These are phyloP conservation scores for Ceuthmochares aereus DNA, from an alignment of 2,113 vertebrate genomes.

Conservation along the genomic window DNA sequence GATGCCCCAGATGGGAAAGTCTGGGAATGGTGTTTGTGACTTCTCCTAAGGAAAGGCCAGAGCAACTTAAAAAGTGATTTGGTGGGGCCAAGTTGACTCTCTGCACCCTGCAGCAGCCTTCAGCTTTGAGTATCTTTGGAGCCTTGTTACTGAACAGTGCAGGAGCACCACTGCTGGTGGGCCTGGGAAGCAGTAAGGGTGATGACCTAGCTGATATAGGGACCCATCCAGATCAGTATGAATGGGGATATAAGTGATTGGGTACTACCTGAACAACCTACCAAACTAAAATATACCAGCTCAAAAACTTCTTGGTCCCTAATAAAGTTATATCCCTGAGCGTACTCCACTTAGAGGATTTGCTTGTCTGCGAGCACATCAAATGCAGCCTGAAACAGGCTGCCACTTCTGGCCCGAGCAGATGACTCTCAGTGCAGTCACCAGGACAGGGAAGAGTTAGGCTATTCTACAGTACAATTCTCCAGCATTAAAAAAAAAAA, in stretches of 20 bases:
- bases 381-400: background rate
- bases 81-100: background rate
- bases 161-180: fast-evolving
- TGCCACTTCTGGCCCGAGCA: background rate
- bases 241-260: background rate
- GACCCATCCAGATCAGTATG: background rate
- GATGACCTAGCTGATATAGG: background rate
- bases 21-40: background rate
- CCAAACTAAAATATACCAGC: background rate
- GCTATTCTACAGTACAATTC: background rate
- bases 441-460: background rate
- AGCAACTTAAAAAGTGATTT: background rate
- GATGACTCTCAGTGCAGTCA: background rate
- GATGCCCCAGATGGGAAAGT: background rate
- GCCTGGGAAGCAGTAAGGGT: fast-evolving
- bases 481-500: background rate
- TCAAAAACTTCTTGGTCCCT: background rate
- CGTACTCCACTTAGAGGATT: background rate
- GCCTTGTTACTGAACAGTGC: background rate
- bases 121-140: background rate
- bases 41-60: background rate
- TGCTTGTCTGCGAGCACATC: background rate
- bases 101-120: background rate
- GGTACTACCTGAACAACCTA: background rate
- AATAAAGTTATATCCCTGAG: background rate